Percentiles rank a stretch among this genome's conserved stretches.
Conservation (phyloP, 2,797 vertebrate species). For the Ctenosaura bakeri region DNA sequence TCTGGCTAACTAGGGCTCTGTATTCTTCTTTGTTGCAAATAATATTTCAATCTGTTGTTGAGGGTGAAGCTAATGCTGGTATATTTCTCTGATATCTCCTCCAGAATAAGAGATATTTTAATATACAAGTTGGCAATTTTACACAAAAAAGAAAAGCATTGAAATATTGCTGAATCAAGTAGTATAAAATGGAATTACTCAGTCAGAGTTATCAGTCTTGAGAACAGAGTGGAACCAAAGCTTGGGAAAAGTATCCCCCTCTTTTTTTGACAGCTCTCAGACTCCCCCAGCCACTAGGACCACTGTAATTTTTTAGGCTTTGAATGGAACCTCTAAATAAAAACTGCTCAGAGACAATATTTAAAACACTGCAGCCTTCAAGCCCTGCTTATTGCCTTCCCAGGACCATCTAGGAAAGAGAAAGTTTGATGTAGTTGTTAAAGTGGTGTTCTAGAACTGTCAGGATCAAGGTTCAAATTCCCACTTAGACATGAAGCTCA, state of each 20-base stretch:
- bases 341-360: neutral
- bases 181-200: neutral
- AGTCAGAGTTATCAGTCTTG: neutral
- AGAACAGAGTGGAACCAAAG: neutral
- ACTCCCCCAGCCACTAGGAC: too few relatives aligned
- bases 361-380: neutral
- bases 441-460: neutral
- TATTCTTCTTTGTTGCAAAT: neutral
- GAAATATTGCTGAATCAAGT: neutral
- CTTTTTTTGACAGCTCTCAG: too few relatives aligned
- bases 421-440: neutral
- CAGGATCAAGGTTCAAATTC: neutral
- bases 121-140: neutral
- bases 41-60: constrained; percentile 11
- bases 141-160: neutral
- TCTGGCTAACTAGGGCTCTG: constrained; percentile 13
- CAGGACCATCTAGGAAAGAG: neutral
- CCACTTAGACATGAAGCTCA: neutral
- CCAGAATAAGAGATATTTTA: constrained; percentile 1
- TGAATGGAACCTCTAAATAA: neutral
- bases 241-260: too few relatives aligned
- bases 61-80: neutral
- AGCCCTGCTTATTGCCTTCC: neutral
- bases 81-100: neutral
- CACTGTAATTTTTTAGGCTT: too few relatives aligned